Base-by-base conservation (phyloP, 92 coral and sea anemone species). In the Diadumene lineata region DNA sequence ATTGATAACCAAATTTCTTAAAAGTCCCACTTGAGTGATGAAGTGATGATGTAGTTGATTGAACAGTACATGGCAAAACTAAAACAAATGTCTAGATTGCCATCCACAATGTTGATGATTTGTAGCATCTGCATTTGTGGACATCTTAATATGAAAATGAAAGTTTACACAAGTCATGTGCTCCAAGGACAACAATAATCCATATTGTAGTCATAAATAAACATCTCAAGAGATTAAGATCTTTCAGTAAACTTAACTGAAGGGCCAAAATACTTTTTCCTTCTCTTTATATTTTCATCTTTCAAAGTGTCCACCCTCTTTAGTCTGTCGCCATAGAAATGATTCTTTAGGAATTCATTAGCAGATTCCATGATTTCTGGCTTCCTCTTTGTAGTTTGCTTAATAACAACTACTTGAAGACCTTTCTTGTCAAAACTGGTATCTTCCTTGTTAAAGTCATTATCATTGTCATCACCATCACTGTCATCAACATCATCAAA, bases 291-390 rank as follows among this genome's bases (percentile, higher is more conserved):
- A 64, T 79, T 87, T n/a, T 84, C 50, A 32, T 80, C 76, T 16
- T 73, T 53, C 25, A 82, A 22, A n/a, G 87, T 69, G 53, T 91
- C 84, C 15, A 90, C 82, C 57, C 98, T 85, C 23, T 84, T 82
- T 64, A 94, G 66, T 70, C 98, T 89, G 73, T 81, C 72, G 1
- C 98, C 98, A 86, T 85, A 94, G 32, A 94, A 65, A 64, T 86
- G 98, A 32, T 81, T 85, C 44, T 78, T 83, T 33, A 91, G 85
- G 66, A 94, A 94, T 13, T 80, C 81, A 44, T 68, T 81, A 23
- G 98, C 97, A 62, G 88, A 78, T 31, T 75, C 79, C 32, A 86
- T 86, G 44, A 86, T 73, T 84, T 72, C 85, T 72, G 84, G 91
- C 1, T 80, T 73, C 64, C 80, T 84, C 53, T 68, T 70, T 22